Evolutionary conservation across 2,797 vertebrate species (phyloP).

Genomic region (Lepus townsendii): DNA sequence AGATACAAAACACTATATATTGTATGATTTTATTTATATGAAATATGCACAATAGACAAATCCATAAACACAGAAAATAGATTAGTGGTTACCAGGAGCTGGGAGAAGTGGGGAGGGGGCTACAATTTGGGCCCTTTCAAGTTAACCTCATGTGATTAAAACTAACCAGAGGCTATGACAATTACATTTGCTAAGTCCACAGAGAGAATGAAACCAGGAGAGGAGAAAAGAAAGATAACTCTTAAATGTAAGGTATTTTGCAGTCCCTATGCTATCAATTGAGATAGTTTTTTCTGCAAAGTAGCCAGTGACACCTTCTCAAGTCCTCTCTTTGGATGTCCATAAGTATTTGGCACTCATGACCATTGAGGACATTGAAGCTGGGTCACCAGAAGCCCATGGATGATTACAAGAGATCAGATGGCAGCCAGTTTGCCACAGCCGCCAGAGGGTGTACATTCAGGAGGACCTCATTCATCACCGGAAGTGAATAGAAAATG

Average conservation of each 20-base stretch:
- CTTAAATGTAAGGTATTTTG: constrained; percentile 10
- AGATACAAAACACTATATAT: too few relatives aligned
- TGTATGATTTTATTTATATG: too few relatives aligned
- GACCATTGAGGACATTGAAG: constrained; percentile 9
- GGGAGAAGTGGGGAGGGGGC: background rate
- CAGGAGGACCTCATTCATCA: constrained; percentile 28
- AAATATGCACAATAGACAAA: too few relatives aligned
- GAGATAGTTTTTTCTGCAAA: constrained; percentile 5
- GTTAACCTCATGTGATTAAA: constrained; percentile 28
- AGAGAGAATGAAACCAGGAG: constrained; percentile 34
- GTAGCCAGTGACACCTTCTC: background rate
- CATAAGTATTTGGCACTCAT: background rate
- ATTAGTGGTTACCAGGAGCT: too few relatives aligned
- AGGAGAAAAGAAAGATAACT: constrained; percentile 4
- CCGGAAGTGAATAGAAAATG: constrained; percentile 8
- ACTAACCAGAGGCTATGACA: constrained; percentile 4
- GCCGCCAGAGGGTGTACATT: background rate
- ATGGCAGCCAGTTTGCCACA: constrained; percentile 12
- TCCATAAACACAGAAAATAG: too few relatives aligned
- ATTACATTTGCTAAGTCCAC: background rate
- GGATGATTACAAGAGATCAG: background rate
- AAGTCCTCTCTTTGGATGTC: constrained; percentile 21
- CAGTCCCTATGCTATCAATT: background rate
- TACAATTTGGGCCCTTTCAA: background rate
- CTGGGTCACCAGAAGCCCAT: background rate